phyloP scores from a whole-genome alignment of 2,113 vertebrate species.

The Paralichthys olivaceus region DNA sequence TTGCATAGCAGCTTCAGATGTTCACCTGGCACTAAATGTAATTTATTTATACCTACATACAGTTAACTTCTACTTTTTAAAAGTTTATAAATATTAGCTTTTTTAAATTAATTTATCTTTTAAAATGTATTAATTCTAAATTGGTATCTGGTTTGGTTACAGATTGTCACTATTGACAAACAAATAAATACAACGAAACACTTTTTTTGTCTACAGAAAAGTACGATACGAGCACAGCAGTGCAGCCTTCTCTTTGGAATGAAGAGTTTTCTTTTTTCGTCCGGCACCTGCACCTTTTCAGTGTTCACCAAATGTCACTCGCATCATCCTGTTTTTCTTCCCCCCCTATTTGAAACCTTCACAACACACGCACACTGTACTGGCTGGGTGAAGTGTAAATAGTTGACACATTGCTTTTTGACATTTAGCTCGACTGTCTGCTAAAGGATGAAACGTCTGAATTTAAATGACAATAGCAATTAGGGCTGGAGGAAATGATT shows the following conservation, averaged over 20 bases:
- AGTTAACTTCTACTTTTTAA: no score
- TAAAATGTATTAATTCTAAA: no score
- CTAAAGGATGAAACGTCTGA: slow-evolving; percentile 4
- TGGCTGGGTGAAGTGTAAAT: slow-evolving; percentile 12
- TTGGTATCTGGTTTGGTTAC: no score
- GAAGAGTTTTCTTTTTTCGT: not conserved
- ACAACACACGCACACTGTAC: slow-evolving; percentile 1
- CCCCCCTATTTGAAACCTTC: slow-evolving; percentile 12
- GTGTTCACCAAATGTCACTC: not conserved
- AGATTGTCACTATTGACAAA: no score
- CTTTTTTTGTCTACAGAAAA: not conserved
- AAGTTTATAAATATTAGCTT: no score
- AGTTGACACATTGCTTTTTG: slow-evolving; percentile 24
- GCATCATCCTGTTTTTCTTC: slow-evolving; percentile 15
- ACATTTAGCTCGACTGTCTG: slow-evolving; percentile 13
- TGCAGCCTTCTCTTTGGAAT: not conserved
- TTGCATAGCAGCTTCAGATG: not conserved
- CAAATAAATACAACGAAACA: no score
- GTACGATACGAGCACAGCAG: not conserved
- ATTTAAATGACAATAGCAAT: slow-evolving; percentile 18
- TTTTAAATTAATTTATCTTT: no score
- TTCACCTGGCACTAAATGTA: not conserved
- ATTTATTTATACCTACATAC: not conserved
- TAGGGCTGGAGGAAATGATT: slow-evolving; percentile 14
- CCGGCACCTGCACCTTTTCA: not conserved